Evolutionary conservation across 35 echinoderm and acorn worm genomes (phyloP).

Genomic region (Strongylocentrotus purpuratus): DNA sequence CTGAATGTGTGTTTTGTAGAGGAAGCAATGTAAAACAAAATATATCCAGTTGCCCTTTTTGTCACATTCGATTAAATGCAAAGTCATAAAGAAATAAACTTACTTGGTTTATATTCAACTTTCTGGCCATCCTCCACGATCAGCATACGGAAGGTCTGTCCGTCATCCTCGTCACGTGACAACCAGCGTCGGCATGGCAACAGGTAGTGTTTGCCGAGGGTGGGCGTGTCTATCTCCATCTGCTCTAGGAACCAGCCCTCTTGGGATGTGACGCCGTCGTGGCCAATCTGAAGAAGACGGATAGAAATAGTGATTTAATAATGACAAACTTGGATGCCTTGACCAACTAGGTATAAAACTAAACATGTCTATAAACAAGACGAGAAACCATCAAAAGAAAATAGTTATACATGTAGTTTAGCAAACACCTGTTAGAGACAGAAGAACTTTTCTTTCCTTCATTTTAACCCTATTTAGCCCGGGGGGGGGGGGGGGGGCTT

Average conservation of each 20-base stretch:
- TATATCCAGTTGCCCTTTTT: neutral
- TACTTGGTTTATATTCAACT: conserved; percentile 88
- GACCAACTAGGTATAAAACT: too few species aligned
- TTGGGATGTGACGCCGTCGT: conserved; percentile 88
- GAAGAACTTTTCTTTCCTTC: too few species aligned
- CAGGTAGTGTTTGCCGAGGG: conserved; percentile 86
- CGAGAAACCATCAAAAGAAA: too few species aligned
- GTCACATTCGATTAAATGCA: neutral
- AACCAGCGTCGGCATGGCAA: conserved; percentile 96
- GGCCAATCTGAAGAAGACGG: conserved; percentile 66
- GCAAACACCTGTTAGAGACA: too few species aligned
- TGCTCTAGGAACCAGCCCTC: conserved; percentile 96
- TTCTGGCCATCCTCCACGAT: conserved; percentile 78
- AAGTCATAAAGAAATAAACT: neutral
- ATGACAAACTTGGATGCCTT: neutral
- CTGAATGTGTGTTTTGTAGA: neutral
- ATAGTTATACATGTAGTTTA: too few species aligned
- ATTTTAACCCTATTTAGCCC: too few species aligned
- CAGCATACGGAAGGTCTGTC: conserved; percentile 75
- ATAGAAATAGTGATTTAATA: neutral
- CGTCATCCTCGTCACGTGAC: conserved; percentile 97
- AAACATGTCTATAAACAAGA: too few species aligned
- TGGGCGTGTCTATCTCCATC: conserved; percentile 92
- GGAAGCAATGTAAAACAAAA: neutral
- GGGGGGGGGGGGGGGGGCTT: too few species aligned